Evolutionary conservation across 2,113 vertebrate species (phyloP), one percentile per base, ranked within the genome.

Genomic region (Eurystomus gularis): DNA sequence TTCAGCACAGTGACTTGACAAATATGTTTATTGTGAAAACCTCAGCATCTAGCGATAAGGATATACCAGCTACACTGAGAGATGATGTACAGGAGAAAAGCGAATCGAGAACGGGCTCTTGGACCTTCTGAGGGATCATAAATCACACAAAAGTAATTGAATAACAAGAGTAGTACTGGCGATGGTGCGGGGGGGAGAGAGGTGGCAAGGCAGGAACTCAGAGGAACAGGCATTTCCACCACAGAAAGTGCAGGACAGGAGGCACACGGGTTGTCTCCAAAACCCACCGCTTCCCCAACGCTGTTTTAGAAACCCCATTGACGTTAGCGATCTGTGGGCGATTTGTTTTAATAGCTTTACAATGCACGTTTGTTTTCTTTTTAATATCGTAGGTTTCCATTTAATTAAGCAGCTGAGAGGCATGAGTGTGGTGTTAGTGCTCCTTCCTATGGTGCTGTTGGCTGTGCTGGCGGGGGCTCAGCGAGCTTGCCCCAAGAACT

Each of bases 401-500:
- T 91, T 98, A 65, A 97, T 90, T 86, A 97, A 97, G 86, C 97
- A 90, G 95, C 97, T 98, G 98, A 98, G 98, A 98, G 98, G 98
- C 98, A 98, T 97, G 98, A 98, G 98, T 96, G 98, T 98, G 95
- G 97, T 97, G 94, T 98, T 98, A 88, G 96, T 98, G 91, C 98
- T 99, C 18, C 98, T 99, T 86, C 98, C 99, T 13, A 97, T 96
- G 77, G 98, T 98, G 97, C 98, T 99, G 94, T 91, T 98, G 35
- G 98, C 97, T 11, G 94, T 97, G 97, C 98, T 98, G 10, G 86
- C 97, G 58, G 98, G 98, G 78, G 98, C 99, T 70, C 99, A 99
- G 98, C 98, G 99, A 90, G 98, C 99, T 86, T 99, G 99, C 98
- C 99, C 99, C 85, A 98, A 94, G 97, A 99, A 97, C 98, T 99